phyloP scores from a whole-genome alignment of 2,888 invertebrate species.

The Mystacides longicornis region DNA sequence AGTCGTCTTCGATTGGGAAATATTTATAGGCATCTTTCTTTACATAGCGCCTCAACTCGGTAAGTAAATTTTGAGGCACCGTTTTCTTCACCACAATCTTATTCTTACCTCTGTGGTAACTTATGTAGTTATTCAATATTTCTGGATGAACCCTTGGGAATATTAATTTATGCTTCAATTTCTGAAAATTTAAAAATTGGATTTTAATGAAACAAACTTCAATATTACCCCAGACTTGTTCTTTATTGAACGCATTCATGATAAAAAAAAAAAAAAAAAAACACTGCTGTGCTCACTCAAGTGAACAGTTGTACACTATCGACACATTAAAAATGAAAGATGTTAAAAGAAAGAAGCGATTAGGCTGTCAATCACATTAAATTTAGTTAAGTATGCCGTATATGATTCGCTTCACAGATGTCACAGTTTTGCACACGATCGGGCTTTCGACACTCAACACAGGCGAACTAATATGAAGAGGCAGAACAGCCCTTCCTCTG shows the following conservation, averaged over 20 bases:
- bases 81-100: not conserved
- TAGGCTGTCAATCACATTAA: too few species aligned
- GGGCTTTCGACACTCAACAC: conserved; percentile 9
- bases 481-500: conserved; percentile 10
- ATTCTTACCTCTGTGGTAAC: not conserved
- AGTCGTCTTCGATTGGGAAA: too few species aligned
- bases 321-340: too few species aligned
- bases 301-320: too few species aligned
- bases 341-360: too few species aligned
- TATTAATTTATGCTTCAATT: not conserved
- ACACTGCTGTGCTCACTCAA: too few species aligned
- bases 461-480: conserved; percentile 10
- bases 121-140: not conserved
- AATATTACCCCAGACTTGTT: too few species aligned
- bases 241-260: too few species aligned
- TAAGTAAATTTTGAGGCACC: not conserved
- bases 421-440: not conserved
- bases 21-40: not conserved
- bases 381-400: not conserved
- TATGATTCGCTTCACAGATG: not conserved
- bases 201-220: not conserved
- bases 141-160: not conserved
- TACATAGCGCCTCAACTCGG: not conserved
- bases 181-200: not conserved
- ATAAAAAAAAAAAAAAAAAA: too few species aligned